These are phyloP conservation scores for Bovichtus variegatus DNA, from an alignment of 2,797 vertebrate species.

Conservation along the genomic window DNA sequence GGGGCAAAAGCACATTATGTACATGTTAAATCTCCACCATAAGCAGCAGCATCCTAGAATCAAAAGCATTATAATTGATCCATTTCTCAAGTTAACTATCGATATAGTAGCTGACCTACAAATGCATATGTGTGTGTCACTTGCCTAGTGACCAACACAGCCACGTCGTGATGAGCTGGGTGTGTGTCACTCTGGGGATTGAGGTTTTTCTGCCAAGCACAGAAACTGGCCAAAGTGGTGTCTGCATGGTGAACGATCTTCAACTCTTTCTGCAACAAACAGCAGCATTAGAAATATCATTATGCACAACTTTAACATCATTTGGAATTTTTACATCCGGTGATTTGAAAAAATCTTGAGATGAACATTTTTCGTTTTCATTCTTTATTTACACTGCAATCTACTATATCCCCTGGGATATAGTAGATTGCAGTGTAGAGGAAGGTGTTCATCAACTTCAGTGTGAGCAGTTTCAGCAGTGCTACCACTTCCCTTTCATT, in stretches of 20 bases:
- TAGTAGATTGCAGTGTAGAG: no score
- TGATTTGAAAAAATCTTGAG: neutral
- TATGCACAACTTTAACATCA: neutral
- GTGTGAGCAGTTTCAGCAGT: neutral
- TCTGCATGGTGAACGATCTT: constrained; percentile 97
- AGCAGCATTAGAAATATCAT: neutral
- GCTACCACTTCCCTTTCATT: neutral
- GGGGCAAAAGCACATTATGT: neutral
- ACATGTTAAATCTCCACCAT: neutral
- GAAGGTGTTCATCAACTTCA: no score
- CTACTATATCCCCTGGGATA: no score
- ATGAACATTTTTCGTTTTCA: neutral
- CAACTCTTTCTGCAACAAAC: constrained; percentile 89
- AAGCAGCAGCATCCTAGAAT: neutral
- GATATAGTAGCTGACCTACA: neutral
- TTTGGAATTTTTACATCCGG: neutral
- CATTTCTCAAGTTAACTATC: neutral
- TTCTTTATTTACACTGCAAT: neutral
- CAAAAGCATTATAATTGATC: neutral
- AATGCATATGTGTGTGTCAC: constrained; percentile 18
- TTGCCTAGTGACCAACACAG: constrained; percentile 93
- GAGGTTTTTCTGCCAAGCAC: constrained; percentile 97
- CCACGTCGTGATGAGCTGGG: constrained; percentile 94
- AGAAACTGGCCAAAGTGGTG: constrained; percentile 95
- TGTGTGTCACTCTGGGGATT: constrained; percentile 96